Evolutionary conservation across 2,113 vertebrate genomes (phyloP), one percentile per base, ranked within the genome.

Genomic region (Scophthalmus maximus): DNA sequence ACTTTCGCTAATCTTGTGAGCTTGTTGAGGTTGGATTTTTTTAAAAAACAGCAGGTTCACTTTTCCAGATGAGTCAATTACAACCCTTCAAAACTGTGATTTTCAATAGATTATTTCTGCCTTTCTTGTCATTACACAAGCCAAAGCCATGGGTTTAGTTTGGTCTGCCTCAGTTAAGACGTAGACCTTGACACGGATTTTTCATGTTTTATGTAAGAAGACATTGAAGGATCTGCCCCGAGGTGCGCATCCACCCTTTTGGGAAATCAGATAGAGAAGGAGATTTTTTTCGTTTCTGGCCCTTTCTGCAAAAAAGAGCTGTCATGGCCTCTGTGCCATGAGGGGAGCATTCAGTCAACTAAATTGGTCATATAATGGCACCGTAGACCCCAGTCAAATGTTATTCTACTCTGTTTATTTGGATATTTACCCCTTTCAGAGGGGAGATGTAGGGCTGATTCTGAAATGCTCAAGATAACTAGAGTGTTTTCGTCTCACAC

Each of bases 351-450:
- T 90, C 68, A 74, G 73, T 88, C 62, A 29, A 56, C 71, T 81
- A 78, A 87, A 91, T 88, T 68, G 71, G 36, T 73, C 64, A 80
- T 40, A 56, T 86, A 88, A 86, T 76, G 68, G 78, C 76, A 52
- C 65, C 71, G 74, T 60, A 72, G 64, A 71, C 51, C 46, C 63
- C 68, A 82, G 79, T 75, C 78, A 67, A 85, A 85, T 83, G 76
- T 62, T 76, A 84, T 86, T 88, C 81, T 81, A 23, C 78, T 78
- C 62, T 83, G 74, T 85, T 90, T 86, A 85, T 88, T 84, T 81
- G 80, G 76, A 78, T 85, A 81, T 90, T 89, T 88, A 77, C 85
- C 83, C 76, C 68, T 44, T 87, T 81, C 69, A 64, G 51, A 76
- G 83, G 47, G 70, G 81, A 84, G 85, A 87, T 87, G 82, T 81